Evolutionary conservation across 2,797 vertebrate genomes (phyloP), one percentile per base, ranked within the genome.

Genomic region (Eospalax fontanierii): DNA sequence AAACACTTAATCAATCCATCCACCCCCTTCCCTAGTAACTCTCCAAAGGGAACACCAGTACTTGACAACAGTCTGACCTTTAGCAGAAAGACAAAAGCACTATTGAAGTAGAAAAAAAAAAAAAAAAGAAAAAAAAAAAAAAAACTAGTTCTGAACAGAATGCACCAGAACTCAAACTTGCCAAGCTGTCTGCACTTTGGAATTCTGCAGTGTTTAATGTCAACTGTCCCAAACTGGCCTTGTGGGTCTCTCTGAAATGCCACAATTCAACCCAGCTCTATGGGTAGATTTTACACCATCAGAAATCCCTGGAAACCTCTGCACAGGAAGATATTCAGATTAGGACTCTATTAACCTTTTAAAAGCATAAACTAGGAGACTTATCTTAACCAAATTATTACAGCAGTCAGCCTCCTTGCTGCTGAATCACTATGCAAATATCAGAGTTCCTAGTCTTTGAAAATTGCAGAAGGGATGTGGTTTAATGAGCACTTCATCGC

Each of bases 191-290:
- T 96, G 96, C 89, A 83, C 95, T 95, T 68, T 90, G 95, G 97
- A 97, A 97, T 97, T 97, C 74, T 91, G 71, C 96, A 96, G 91
- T 95, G 95, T 95, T 97, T 96, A 97, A 96, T 96, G 95, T 97
- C 96, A 95, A 61, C 89, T 84, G 50, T 95, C 93, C 91, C 93
- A 94, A 88, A 78, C 46, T 86, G 85, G 91, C 71, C 81, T 54
- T 66, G 54, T 73, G 76, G 92, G 89, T 91, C 89, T 93, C 84
- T 92, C 68, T 57, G 87, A 91, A 93, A 90, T 68, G 61, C 11
- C 21, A 22, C 61, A 18, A 59, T 82, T 50, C 59, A 46, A 65
- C 61, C 19, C 18, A 82, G 59, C 21, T 74, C 71, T 33, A 21
- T 1, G 86, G 22, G 81, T 38, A 73, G n/a, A 90, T 74, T 89